These are phyloP conservation scores for Odontocolon sp. DNA, from an alignment of 2,888 invertebrate species.

Conservation along the genomic window DNA sequence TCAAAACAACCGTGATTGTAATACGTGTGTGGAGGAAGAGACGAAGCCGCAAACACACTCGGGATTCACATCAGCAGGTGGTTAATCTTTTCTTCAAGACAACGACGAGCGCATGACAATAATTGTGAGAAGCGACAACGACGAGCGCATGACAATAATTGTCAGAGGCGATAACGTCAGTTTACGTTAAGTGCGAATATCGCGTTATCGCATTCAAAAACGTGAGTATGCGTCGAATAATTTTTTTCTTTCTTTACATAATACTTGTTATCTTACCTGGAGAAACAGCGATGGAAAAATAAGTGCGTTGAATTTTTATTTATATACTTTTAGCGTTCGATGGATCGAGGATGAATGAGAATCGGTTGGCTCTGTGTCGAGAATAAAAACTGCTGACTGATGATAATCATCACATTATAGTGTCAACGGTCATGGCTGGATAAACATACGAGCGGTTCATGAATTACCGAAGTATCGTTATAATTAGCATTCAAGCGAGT, in stretches of 20 bases:
- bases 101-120: slow-evolving; percentile 1
- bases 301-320: background rate
- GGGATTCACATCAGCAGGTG: background rate
- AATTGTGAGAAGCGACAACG: background rate
- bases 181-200: background rate
- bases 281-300: background rate
- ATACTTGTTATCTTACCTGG: background rate
- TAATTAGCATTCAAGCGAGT: slow-evolving; percentile 1
- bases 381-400: slow-evolving; percentile 49
- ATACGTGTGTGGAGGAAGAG: slow-evolving; percentile 1
- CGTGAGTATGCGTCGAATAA: background rate
- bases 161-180: background rate
- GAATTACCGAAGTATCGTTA: slow-evolving; percentile 11
- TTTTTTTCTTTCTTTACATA: background rate
- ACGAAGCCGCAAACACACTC: background rate
- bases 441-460: slow-evolving; percentile 13
- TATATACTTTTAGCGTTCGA: background rate
- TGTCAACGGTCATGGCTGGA: slow-evolving; percentile 51
- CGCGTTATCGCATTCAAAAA: background rate
- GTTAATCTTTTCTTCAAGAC: slow-evolving; percentile 19
- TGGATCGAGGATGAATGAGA: slow-evolving; percentile 5
- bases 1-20: slow-evolving; percentile 50
- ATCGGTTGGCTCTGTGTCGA: slow-evolving; percentile 5
- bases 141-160: background rate
- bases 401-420: slow-evolving; percentile 25